phyloP scores from a whole-genome alignment of 30 jellyfish, hydroid and myxozoan species.

The Rhopilema esculentum region DNA sequence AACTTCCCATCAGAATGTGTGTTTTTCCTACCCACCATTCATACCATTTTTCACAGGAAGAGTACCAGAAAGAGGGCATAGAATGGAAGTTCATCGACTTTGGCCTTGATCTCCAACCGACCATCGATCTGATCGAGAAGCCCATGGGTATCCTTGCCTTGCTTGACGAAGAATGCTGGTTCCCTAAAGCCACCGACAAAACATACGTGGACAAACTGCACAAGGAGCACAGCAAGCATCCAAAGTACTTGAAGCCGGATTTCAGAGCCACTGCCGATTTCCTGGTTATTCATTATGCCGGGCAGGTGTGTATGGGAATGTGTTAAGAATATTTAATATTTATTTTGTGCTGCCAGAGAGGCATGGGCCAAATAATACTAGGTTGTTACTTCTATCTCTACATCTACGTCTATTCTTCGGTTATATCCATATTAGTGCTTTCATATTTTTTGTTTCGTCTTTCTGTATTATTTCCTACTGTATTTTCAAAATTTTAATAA shows the following conservation, averaged over 20 bases:
- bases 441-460: neutral
- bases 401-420: no score
- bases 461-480: no score
- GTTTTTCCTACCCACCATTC: no score
- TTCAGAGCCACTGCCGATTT: constrained; percentile 98
- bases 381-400: no score
- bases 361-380: no score
- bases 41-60: constrained; percentile 81
- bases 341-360: no score
- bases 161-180: constrained; percentile 99
- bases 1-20: no score
- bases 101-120: constrained; percentile 99
- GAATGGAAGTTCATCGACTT: constrained; percentile 99
- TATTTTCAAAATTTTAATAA: no score
- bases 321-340: no score
- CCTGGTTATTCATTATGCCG: constrained; percentile 99
- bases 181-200: constrained; percentile 99
- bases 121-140: constrained; percentile 97
- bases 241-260: constrained; percentile 97
- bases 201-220: constrained; percentile 90
- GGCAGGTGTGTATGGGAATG: constrained; percentile 92
- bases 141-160: constrained; percentile 99
- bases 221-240: constrained; percentile 94
- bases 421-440: no score
- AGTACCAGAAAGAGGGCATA: constrained; percentile 98